These are phyloP conservation scores for Oeneis ivallda DNA, from an alignment of 2,888 invertebrate genomes.

Conservation along the genomic window DNA sequence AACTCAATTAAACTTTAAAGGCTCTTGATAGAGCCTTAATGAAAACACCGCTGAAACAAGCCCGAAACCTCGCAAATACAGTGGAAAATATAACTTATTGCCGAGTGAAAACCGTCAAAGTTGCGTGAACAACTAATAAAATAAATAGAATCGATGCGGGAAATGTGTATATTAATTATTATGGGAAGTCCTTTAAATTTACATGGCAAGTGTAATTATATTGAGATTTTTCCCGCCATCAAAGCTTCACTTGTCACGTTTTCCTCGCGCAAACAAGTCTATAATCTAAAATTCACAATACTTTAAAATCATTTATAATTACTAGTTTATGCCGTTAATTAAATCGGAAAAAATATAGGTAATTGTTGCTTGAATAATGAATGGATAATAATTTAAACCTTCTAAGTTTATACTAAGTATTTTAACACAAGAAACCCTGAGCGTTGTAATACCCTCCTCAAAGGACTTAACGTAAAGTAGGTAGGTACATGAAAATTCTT, in stretches of 20 bases:
- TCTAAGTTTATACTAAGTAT: background rate
- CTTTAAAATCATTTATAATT: background rate
- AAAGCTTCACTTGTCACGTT: conserved; percentile 12
- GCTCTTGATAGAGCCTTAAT: conserved; percentile 60
- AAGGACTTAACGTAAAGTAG: conserved; percentile 50
- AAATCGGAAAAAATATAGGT: no score
- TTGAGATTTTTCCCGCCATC: conserved; percentile 18
- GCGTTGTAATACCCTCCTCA: conserved; percentile 67
- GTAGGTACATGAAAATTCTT: background rate
- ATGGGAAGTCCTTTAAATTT: conserved; percentile 25
- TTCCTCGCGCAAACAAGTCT: conserved; percentile 12
- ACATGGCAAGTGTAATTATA: conserved; percentile 25
- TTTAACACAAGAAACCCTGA: conserved; percentile 46
- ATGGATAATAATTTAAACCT: background rate
- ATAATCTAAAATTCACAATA: background rate
- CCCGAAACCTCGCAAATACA: conserved; percentile 25
- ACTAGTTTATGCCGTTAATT: background rate
- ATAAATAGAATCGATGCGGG: conserved; percentile 21
- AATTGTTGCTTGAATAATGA: no score
- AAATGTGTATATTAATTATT: conserved; percentile 28
- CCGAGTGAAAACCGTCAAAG: conserved; percentile 21
- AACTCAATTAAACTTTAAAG: conserved; percentile 74
- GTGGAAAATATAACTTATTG: conserved; percentile 38
- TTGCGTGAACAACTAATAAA: conserved; percentile 14
- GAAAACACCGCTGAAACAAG: conserved; percentile 46